Conservation (phyloP, 2,888 invertebrate species). For the Rhyacophila evoluta region DNA sequence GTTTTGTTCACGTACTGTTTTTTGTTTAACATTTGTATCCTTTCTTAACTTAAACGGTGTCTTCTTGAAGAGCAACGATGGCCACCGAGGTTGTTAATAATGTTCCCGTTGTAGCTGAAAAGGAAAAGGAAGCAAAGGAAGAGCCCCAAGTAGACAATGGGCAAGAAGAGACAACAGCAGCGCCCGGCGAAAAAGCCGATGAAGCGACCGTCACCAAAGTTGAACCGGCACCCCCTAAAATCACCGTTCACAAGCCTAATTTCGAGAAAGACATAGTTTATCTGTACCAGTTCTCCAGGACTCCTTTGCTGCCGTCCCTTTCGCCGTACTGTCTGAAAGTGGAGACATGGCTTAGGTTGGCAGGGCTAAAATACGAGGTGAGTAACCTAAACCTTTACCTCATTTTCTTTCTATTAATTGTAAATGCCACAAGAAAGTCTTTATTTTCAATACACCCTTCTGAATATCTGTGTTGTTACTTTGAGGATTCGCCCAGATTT, state of each 20-base stretch:
- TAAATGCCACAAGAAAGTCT: neutral
- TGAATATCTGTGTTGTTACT: neutral
- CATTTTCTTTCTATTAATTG: neutral
- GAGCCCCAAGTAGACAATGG: conserved; percentile 63
- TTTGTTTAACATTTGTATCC: conserved; percentile 52
- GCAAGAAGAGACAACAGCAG: conserved; percentile 64
- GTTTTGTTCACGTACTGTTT: conserved; percentile 56
- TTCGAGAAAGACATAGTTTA: conserved; percentile 94
- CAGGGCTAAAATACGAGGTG: conserved; percentile 95
- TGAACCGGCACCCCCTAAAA: conserved; percentile 79
- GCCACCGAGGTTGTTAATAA: conserved; percentile 83
- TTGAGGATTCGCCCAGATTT: neutral
- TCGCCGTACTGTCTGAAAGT: conserved; percentile 96
- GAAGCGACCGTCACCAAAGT: conserved; percentile 69
- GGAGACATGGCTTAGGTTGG: conserved; percentile 94
- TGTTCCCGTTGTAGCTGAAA: conserved; percentile 74
- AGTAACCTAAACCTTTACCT: conserved; percentile 59
- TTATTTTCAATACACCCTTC: neutral
- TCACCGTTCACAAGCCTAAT: conserved; percentile 86
- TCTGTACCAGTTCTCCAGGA: conserved; percentile 93
- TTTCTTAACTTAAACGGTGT: conserved; percentile 42
- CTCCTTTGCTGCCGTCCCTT: conserved; percentile 88
- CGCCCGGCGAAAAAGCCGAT: conserved; percentile 67
- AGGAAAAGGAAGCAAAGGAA: conserved; percentile 59
- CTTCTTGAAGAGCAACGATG: conserved; percentile 68